Percentiles rank a stretch among this genome's conserved stretches.
phyloP scores from a whole-genome alignment of 92 coral and sea anemone species.

The Hydrozoanthus gracilis region DNA sequence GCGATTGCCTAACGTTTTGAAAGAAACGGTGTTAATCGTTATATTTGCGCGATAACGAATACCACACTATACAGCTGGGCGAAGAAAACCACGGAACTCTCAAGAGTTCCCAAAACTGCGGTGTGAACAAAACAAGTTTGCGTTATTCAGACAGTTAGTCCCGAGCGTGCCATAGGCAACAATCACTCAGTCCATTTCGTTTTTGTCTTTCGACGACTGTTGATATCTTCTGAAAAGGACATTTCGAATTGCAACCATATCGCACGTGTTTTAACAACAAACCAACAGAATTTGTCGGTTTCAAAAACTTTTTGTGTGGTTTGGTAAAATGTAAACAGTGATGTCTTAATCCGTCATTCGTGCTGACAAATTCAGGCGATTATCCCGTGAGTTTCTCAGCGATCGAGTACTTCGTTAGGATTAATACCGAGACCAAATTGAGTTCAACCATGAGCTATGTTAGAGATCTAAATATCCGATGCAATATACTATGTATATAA shows the following conservation, averaged over 20 bases:
- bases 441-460: not conserved
- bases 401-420: not conserved
- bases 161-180: not conserved
- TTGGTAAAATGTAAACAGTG: slow-evolving; percentile 4
- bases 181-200: not conserved
- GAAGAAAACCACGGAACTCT: not conserved
- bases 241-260: not conserved
- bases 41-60: not conserved
- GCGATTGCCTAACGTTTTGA: not conserved
- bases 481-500: too few relatives aligned
- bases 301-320: not conserved
- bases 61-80: not conserved
- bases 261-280: too few relatives aligned
- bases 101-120: not conserved
- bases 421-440: not conserved
- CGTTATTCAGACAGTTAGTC: not conserved
- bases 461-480: too few relatives aligned
- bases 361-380: slow-evolving; percentile 22
- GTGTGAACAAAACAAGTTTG: not conserved
- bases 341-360: not conserved
- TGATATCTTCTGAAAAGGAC: not conserved
- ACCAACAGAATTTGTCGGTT: not conserved
- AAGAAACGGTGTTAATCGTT: not conserved
- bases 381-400: slow-evolving; percentile 13
- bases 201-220: slow-evolving; percentile 16